Evolutionary conservation across 2,797 vertebrate genomes (phyloP).

Genomic region (Macropus fuliginosus): DNA sequence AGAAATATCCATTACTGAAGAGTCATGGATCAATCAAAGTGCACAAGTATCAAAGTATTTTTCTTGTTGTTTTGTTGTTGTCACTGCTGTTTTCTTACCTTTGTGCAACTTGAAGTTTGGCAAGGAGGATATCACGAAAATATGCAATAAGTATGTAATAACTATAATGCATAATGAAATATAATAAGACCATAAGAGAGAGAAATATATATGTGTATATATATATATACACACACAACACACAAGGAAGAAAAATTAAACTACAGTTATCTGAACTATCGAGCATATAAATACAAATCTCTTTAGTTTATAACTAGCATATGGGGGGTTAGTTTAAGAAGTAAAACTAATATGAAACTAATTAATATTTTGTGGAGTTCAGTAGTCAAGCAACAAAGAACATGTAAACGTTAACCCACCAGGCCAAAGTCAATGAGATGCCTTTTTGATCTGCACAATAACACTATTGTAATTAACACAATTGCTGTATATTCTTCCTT

Average conservation of each 20-base stretch:
- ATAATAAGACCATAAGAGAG: slow-evolving; percentile 12
- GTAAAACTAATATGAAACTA: slow-evolving; percentile 56
- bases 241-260: neutral
- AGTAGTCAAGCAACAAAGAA: slow-evolving; percentile 64
- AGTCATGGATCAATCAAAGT: neutral
- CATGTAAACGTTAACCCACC: slow-evolving; percentile 29
- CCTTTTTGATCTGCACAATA: slow-evolving; percentile 73
- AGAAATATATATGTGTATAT: neutral
- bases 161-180: neutral
- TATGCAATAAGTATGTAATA: neutral
- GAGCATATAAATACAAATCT: slow-evolving; percentile 20
- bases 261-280: slow-evolving; percentile 2
- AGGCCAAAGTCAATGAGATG: slow-evolving; percentile 59
- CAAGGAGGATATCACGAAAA: neutral
- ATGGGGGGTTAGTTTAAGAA: neutral
- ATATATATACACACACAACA: neutral
- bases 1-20: neutral
- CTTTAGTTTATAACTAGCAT: slow-evolving; percentile 23
- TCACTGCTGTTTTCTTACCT: neutral
- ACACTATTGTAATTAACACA: slow-evolving; percentile 70
- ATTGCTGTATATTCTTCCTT: slow-evolving; percentile 66
- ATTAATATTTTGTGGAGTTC: slow-evolving; percentile 33
- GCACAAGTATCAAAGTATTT: neutral
- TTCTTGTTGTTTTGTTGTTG: neutral
- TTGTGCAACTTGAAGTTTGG: neutral